These are phyloP conservation scores for Phalacrocorax aristotelis DNA, from an alignment of 2,113 vertebrate genomes.

Conservation along the genomic window DNA sequence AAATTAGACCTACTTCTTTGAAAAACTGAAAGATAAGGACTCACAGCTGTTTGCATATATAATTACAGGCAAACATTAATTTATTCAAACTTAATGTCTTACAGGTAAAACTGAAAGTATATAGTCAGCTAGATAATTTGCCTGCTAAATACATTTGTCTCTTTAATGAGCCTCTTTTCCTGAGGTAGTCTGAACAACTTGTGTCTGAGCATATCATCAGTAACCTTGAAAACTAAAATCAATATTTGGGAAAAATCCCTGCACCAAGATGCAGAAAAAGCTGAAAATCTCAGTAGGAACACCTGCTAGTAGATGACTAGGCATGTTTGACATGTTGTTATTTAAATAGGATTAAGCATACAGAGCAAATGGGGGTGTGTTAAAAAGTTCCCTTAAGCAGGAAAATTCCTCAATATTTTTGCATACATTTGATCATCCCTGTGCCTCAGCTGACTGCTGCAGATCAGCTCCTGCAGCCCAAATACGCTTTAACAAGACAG, in stretches of 20 bases:
- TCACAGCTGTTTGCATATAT: conserved; percentile 31
- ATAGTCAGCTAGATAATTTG: conserved; percentile 61
- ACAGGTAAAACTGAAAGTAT: conserved; percentile 47
- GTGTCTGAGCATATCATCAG: conserved; percentile 50
- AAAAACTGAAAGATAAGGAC: neutral
- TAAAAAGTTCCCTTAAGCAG: conserved; percentile 32
- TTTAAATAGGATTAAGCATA: conserved; percentile 73
- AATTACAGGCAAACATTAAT: conserved; percentile 39
- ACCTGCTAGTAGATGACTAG: conserved; percentile 55
- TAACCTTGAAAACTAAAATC: conserved; percentile 75
- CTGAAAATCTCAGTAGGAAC: conserved; percentile 46
- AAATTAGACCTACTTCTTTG: neutral
- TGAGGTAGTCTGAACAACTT: conserved; percentile 56
- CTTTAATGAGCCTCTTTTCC: conserved; percentile 66
- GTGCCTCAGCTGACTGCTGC: conserved; percentile 8
- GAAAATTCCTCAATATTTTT: conserved; percentile 34
- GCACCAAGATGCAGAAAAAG: conserved; percentile 9
- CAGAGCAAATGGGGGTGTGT: neutral
- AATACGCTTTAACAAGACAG: conserved; percentile 30
- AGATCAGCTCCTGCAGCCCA: conserved; percentile 27
- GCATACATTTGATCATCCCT: conserved; percentile 9
- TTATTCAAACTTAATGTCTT: conserved; percentile 53
- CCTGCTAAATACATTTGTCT: conserved; percentile 73
- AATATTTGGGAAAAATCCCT: conserved; percentile 72
- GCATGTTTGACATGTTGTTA: conserved; percentile 59